These are phyloP conservation scores for Anorthoa munda DNA, from an alignment of 2,888 invertebrate species.

Conservation along the genomic window DNA sequence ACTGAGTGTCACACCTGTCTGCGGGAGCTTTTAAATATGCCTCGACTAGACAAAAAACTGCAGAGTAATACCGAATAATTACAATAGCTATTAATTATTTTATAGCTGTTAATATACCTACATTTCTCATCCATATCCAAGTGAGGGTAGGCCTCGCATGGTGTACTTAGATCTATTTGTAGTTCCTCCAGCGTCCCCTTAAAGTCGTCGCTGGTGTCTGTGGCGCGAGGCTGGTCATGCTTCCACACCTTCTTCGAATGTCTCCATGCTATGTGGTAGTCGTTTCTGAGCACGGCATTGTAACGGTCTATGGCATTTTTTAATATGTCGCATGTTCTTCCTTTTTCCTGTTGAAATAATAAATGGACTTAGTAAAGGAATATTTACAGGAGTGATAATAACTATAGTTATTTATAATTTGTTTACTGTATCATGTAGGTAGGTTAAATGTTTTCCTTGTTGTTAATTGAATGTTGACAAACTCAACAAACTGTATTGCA, in stretches of 20 bases:
- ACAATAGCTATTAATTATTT: too few relatives aligned
- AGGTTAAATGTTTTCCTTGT: too few relatives aligned
- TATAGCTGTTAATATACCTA: too few relatives aligned
- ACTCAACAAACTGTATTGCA: too few relatives aligned
- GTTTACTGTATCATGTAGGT: too few relatives aligned
- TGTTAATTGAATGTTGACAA: too few relatives aligned
- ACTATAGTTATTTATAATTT: not conserved
- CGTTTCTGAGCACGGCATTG: constrained; percentile 50
- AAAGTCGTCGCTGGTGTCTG: constrained; percentile 39
- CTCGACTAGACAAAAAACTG: not conserved
- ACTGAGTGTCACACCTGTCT: too few relatives aligned
- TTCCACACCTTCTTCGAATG: constrained; percentile 40
- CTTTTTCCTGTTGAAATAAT: constrained; percentile 59
- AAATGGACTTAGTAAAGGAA: not conserved
- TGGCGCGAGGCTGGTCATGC: constrained; percentile 4
- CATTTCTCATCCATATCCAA: constrained; percentile 95
- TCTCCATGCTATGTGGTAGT: constrained; percentile 60
- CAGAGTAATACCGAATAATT: too few relatives aligned
- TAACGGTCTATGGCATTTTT: constrained; percentile 71
- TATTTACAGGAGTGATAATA: not conserved
- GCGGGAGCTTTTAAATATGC: too few relatives aligned
- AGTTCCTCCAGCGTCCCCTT: constrained; percentile 83
- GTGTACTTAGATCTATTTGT: constrained; percentile 89
- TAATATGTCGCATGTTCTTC: constrained; percentile 89
- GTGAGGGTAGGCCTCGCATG: constrained; percentile 93